Evolutionary conservation across 2,888 invertebrate genomes (phyloP).

Genomic region (Oxytorus armatus): DNA sequence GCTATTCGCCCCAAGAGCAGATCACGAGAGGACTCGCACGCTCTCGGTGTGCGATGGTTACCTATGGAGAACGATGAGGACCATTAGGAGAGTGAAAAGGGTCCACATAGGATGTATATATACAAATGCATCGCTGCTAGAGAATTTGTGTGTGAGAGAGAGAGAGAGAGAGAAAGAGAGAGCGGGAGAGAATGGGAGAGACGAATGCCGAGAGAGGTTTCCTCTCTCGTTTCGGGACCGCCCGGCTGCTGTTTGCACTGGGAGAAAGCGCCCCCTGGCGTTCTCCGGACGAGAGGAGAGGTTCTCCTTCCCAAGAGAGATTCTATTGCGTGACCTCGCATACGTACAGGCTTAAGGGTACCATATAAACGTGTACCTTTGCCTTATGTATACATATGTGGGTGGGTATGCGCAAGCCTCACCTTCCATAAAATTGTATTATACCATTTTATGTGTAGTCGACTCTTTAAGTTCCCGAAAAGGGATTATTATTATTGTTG

Average conservation of each 20-base stretch:
- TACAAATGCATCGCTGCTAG: slow-evolving; percentile 2
- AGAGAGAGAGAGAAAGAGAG: slow-evolving; percentile 1
- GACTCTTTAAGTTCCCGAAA: slow-evolving; percentile 24
- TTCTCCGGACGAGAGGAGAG: slow-evolving; percentile 54
- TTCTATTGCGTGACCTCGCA: slow-evolving; percentile 64
- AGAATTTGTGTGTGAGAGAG: slow-evolving; percentile 59
- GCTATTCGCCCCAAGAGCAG: slow-evolving; percentile 8
- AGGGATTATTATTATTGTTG: slow-evolving; percentile 33
- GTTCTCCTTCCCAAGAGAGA: slow-evolving; percentile 43
- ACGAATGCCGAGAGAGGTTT: slow-evolving; percentile 28
- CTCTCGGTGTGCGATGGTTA: slow-evolving; percentile 22
- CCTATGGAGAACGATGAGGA: slow-evolving; percentile 31
- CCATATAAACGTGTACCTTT: slow-evolving; percentile 16
- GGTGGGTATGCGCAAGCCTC: slow-evolving; percentile 12
- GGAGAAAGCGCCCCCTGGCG: slow-evolving; percentile 51
- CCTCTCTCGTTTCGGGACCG: slow-evolving; percentile 40
- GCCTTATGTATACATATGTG: slow-evolving; percentile 9
- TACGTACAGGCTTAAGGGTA: slow-evolving; percentile 47
- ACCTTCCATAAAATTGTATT: slow-evolving; percentile 36
- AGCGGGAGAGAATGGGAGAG: slow-evolving; percentile 16
- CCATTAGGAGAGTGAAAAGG: slow-evolving; percentile 22
- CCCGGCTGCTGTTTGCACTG: slow-evolving; percentile 63
- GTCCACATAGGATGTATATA: slow-evolving; percentile 21
- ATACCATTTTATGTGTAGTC: slow-evolving; percentile 26
- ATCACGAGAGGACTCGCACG: slow-evolving; percentile 8